Conservation (phyloP, 1,140 invertebrate genomes). For the Mylabris phalerata region DNA sequence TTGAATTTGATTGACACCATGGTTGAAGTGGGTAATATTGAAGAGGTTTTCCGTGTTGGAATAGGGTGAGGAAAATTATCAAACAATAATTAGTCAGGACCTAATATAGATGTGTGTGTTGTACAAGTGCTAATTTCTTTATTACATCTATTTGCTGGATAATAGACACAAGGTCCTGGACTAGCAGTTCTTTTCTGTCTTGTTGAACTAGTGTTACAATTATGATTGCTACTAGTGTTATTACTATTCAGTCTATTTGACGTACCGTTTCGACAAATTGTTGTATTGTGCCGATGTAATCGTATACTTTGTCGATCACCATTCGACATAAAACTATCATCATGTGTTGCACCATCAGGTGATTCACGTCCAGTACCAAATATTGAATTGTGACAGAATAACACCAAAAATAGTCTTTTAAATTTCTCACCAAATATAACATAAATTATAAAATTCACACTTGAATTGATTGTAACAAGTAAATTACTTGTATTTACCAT, state of each 20-base stretch:
- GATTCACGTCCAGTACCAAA: conserved; percentile 55
- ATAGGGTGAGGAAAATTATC: too few species aligned
- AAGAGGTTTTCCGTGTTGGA: too few species aligned
- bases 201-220: background rate
- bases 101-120: conserved; percentile 31
- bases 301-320: conserved; percentile 47
- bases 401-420: conserved; percentile 77
- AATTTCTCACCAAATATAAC: conserved; percentile 97
- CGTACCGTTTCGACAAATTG: conserved; percentile 46
- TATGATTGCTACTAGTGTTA: conserved; percentile 34
- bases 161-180: conserved; percentile 61
- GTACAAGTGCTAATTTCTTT: conserved; percentile 35
- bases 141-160: conserved; percentile 47
- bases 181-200: conserved; percentile 41
- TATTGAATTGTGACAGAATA: conserved; percentile 67
- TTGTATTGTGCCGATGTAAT: conserved; percentile 56
- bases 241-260: conserved; percentile 31
- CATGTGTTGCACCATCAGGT: conserved; percentile 64
- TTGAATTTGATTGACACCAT: too few species aligned
- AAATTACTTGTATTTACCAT: conserved; percentile 86
- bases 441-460: conserved; percentile 95
- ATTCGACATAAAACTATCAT: conserved; percentile 73
- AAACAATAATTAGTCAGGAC: conserved; percentile 21
- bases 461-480: conserved; percentile 93
- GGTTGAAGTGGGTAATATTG: too few species aligned